A percentile compares a stretch with the other conserved stretches of the same genome.
These are phyloP conservation scores for Apodemia duryi DNA, from an alignment of 2,888 invertebrate genomes.

Conservation along the genomic window DNA sequence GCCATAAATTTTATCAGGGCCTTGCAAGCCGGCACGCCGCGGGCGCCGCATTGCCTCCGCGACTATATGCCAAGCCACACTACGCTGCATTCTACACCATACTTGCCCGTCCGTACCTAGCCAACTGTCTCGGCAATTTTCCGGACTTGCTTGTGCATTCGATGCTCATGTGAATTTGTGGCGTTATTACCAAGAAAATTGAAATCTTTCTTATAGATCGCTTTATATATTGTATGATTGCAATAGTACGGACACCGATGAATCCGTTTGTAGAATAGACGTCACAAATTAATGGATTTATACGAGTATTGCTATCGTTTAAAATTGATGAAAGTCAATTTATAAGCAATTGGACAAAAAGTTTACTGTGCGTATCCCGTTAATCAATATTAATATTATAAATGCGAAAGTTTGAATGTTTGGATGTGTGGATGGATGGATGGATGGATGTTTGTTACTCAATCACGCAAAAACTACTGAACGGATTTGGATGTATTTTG, in stretches of 20 bases:
- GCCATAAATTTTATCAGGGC: conserved; percentile 80
- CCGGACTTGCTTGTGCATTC: conserved; percentile 63
- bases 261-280: too few species aligned
- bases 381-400: background rate
- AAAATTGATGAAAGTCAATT: background rate
- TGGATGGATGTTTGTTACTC: too few species aligned
- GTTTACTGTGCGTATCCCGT: background rate
- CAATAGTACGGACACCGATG: background rate
- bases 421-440: too few species aligned
- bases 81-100: conserved; percentile 25
- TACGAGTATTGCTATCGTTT: background rate
- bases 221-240: background rate
- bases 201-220: conserved; percentile 34
- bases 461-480: too few species aligned
- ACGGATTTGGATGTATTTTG: too few species aligned
- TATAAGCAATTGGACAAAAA: background rate
- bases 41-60: conserved; percentile 39
- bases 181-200: conserved; percentile 51
- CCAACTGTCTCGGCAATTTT: conserved; percentile 64
- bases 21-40: conserved; percentile 54
- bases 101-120: conserved; percentile 27
- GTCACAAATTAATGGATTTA: too few species aligned
- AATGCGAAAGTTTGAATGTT: too few species aligned
- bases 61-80: conserved; percentile 33
- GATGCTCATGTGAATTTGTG: conserved; percentile 59